Evolutionary conservation across 2,797 vertebrate genomes (phyloP), one percentile per base, ranked within the genome.

Genomic region (Atherinosoma microstoma): DNA sequence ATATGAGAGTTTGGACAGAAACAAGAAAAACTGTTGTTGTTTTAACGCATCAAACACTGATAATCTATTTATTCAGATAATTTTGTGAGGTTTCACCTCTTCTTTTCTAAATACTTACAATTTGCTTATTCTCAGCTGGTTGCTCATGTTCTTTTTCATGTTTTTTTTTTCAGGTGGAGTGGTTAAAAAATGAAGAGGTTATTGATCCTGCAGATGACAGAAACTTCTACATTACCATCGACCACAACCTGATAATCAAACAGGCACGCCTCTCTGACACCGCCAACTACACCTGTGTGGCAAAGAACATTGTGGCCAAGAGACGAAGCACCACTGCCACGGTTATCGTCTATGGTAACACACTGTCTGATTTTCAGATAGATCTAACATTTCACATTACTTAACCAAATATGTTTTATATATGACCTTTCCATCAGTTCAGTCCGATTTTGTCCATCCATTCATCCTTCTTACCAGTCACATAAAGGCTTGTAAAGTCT

Each of bases 191-290:
- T 0, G 98, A 99, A 91, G 97, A 99, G 58, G 89, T 98, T 34
- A 99, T 99, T 1, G 97, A 99, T 86, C 98, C 98, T 0, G 95
- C 96, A 0, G 97, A 97, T 65, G 98, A 99, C 89, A 92, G 97
- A 29, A 99, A 99, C 92, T 99, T 99, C 93, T 99, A 99, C 88
- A 98, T 99, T 89, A 99, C 98, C 80, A 98, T 99, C 2, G 98
- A 99, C 89, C 97, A 99, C 93, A 99, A 99, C 88, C 94, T 99
- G 84, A 99, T 99, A 93, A 99, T 99, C 90, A 99, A 99, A 85
- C 98, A 99, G 92, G 97, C 98, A 12, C 96, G 98, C 0, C 96
- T 99, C 62, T 98, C 97, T 0, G 98, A 99, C 80, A 99, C 97
- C 0, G 97, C 98, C 57, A 99, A 99, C 90, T 99, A 99, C 81